phyloP scores from a whole-genome alignment of 2,888 invertebrate species.

The Vandiemenella viatica region DNA sequence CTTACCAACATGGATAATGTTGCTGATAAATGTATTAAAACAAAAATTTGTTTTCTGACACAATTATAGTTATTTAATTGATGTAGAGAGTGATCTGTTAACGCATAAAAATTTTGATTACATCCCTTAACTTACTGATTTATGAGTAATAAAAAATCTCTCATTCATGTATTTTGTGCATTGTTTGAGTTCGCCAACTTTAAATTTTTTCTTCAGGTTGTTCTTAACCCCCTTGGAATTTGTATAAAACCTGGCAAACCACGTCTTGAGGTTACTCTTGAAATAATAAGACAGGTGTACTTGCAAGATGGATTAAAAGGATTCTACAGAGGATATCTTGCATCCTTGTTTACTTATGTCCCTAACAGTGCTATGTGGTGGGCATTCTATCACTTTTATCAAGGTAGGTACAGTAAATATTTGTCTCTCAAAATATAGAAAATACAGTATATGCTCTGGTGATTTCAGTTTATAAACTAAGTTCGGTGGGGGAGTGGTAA shows the following conservation, averaged over 20 bases:
- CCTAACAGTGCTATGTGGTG: conserved; percentile 98
- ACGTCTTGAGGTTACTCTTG: conserved; percentile 50
- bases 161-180: neutral
- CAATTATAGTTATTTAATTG: too few relatives aligned
- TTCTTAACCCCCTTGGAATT: conserved; percentile 62
- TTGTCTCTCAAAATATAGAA: neutral
- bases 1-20: too few relatives aligned
- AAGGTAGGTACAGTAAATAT: conserved; percentile 46
- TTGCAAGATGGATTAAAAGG: conserved; percentile 67
- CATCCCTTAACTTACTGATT: too few relatives aligned
- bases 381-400: conserved; percentile 85
- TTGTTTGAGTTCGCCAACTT: neutral
- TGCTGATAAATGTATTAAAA: too few relatives aligned
- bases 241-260: conserved; percentile 44
- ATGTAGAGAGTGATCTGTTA: too few relatives aligned
- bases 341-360: conserved; percentile 83
- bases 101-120: too few relatives aligned
- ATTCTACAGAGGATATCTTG: conserved; percentile 86
- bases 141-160: neutral
- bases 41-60: too few relatives aligned
- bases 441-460: too few relatives aligned
- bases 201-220: conserved; percentile 25
- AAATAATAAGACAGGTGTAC: conserved; percentile 66
- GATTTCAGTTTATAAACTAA: too few relatives aligned
- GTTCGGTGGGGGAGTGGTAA: too few relatives aligned